Evolutionary conservation across 2,797 vertebrate genomes (phyloP), one percentile per base, ranked within the genome.

Genomic region (Muraenolepis orangiensis): DNA sequence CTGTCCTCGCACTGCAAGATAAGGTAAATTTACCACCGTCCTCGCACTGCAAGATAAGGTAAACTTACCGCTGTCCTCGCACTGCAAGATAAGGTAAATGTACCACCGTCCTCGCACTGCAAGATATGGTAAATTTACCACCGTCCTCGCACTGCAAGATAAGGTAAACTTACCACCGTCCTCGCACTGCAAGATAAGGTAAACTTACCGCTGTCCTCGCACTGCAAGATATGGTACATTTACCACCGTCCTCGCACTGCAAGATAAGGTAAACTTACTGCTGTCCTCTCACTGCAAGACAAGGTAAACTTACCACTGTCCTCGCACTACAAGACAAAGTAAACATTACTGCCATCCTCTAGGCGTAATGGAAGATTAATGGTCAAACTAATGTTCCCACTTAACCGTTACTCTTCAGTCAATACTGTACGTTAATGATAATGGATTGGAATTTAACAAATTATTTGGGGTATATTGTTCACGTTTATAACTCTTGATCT

Each of bases 11-110:
- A 28, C n/a, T 13, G 26, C 23, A 23, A 23, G 1, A 23, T 7
- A 7, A 23, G 26, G n/a, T n/a, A n/a, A n/a, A n/a, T n/a, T n/a
- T n/a, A 96, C 97, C 77, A 92, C 82, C 0, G 96, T 99, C 67
- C 89, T 95, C 73, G 93, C 91, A 3, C 93, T 99, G 84, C 98
- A 99, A 82, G 98, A 99, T 87, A 96, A 93, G 95, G 98, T 98
- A 87, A 89, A 30, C 66, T 16, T 11, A 4, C 23, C 61, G 13
- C 61, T 8, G 28, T 66, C 61, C 8, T 6, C 20, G 11, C n/a
- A 28, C n/a, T 13, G 26, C 23, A 23, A 23, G 1, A 23, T 7
- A 7, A 23, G 26, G n/a, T n/a, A n/a, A n/a, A n/a, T n/a, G n/a
- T n/a, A 96, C 97, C 77, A 92, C 82, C 0, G 96, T 99, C 67